Base-by-base conservation (phyloP, 2,888 invertebrate genomes). In the Deroplatys truncata region DNA sequence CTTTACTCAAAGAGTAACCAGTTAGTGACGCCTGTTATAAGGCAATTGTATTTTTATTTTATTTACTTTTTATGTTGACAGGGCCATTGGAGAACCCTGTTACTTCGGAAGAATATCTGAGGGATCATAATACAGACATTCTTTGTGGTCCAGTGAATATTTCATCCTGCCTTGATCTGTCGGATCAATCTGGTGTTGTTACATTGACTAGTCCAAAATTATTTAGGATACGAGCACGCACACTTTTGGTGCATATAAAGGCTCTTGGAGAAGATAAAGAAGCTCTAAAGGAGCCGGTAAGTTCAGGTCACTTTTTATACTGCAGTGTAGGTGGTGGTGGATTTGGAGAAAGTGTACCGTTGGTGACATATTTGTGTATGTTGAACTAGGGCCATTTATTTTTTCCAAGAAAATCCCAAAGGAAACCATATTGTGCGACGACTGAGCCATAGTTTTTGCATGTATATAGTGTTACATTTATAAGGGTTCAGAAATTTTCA, bases 121-220 rank as follows among this genome's bases (percentile, higher is more conserved):
- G 97, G 91, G 96, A 97, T 10, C 98, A 98, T 92, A 98, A 98
- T 92, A 98, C 98, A 0, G 98, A 98, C 93, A 97, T 98, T 90
- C 93, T 98, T 85, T 98, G 98, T 25, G 98, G 98, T 0, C 98
- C 98, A 1, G 95, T 98, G 86, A 96, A 97, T 92, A 94, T 98
- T 28, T 96, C 97, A 7, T 96, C 97, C 0, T 97, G 97, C 91
- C 94, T 98, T 90, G 98, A 98, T 93, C 93, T 98, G 90, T 97
- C 97, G 1, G 98, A 97, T 92, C 97, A 97, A 92, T 96, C 97
- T 25, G 98, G 98, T 8, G 96, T 96, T 31, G 95, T 98, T 29
- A 97, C 98, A 13, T 94, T 98, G 89, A 98, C 98, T 0, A 98
- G 98, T 92, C 98, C 98, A 1, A 96, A 97, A 91, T 93, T 98